Evolutionary conservation across 2,113 vertebrate species (phyloP), one percentile per base, ranked within the genome.

Genomic region (Serinus canaria): DNA sequence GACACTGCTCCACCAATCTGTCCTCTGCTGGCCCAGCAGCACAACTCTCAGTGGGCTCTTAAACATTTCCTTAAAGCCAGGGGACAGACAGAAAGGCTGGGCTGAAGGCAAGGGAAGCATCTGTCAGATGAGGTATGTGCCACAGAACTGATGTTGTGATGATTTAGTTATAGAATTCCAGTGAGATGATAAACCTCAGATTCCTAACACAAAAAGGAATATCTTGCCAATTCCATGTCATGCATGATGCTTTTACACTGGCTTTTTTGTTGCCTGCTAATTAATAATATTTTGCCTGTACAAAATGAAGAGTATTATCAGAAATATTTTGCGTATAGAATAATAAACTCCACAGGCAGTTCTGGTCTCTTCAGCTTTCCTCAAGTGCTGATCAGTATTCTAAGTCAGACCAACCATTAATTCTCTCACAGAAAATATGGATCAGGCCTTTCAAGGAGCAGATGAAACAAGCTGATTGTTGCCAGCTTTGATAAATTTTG

Each of bases 391-490:
- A 92, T 96, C 90, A 94, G 95, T 96, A 97, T 96, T 96, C 92
- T 7, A 81, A 78, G 88, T 60, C 85, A 96, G 80, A 46, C n/a
- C 25, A 84, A 56, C 69, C 90, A 59, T 58, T 92, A 78, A 94
- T 92, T 97, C 89, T 90, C 92, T 84, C 88, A 70, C 63, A 90
- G 79, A 92, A 97, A 93, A 88, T 96, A 95, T 93, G 77, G 89
- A 94, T 89, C 80, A 87, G 37, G 80, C 53, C 69, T 96, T 96
- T 78, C 90, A 94, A 70, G 3, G 5, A 96, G 52, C 83, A 96
- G 90, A 92, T 93, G 92, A 96, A 97, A 90, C 90, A 86, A 94
- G 80, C 56, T 96, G 93, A 94, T 94, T 86, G 88, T 94, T 96
- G 93, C 94, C 95, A 96, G 90, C 83, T 91, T 96, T 95, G 76